These are phyloP conservation scores for Hormiphora californensis DNA, from an alignment of 37 sponge, comb jelly and placozoan species.

Conservation along the genomic window DNA sequence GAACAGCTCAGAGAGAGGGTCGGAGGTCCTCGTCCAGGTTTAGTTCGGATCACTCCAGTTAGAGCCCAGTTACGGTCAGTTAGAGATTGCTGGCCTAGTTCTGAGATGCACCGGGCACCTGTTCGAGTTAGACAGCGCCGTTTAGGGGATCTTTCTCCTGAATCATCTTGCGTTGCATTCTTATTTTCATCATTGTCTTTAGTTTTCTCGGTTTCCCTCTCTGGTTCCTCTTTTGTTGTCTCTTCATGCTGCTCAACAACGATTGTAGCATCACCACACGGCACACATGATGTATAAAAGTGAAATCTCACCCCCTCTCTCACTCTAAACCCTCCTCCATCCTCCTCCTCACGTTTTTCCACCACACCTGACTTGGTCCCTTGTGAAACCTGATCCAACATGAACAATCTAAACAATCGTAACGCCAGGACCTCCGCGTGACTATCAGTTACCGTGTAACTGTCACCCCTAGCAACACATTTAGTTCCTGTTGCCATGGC, in stretches of 20 bases:
- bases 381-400: not conserved
- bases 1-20: slow-evolving; percentile 37
- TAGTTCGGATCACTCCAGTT: slow-evolving; percentile 24
- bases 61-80: not conserved
- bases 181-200: no score
- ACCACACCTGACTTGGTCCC: not conserved
- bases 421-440: slow-evolving; percentile 9
- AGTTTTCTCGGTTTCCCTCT: no score
- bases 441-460: slow-evolving; percentile 42
- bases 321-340: not conserved
- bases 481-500: slow-evolving; percentile 89
- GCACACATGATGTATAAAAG: slow-evolving; percentile 21
- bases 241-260: not conserved
- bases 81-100: not conserved
- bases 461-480: slow-evolving; percentile 72
- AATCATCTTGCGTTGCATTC: not conserved
- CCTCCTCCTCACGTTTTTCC: not conserved
- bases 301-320: not conserved
- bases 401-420: slow-evolving; percentile 18
- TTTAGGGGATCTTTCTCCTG: not conserved
- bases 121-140: not conserved
- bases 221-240: not conserved
- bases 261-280: slow-evolving; percentile 52
- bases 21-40: slow-evolving; percentile 28
- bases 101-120: not conserved